Conservation (phyloP, 2,888 invertebrate genomes). For the Scaptomyza flava region DNA sequence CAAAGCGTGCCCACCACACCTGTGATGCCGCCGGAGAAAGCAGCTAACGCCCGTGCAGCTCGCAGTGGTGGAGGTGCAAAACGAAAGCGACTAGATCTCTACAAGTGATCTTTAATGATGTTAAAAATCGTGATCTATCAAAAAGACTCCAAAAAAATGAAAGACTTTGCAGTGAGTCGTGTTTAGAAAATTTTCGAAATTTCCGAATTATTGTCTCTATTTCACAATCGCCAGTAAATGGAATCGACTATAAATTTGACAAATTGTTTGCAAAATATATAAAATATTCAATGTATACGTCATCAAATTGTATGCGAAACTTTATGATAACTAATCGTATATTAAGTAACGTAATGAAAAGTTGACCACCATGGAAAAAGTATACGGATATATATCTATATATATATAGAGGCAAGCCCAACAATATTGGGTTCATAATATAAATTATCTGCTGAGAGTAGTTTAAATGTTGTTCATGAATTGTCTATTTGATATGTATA, state of each 20-base stretch:
- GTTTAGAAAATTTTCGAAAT: slow-evolving; percentile 21
- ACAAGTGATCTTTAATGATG: slow-evolving; percentile 40
- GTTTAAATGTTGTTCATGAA: slow-evolving; percentile 1
- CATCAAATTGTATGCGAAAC: not conserved
- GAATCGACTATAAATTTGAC: not conserved
- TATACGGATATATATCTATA: not conserved
- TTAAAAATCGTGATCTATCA: slow-evolving; percentile 32
- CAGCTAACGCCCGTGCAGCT: slow-evolving; percentile 38
- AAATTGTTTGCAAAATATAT: slow-evolving; percentile 1
- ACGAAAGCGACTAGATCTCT: slow-evolving; percentile 64
- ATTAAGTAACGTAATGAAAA: slow-evolving; percentile 12
- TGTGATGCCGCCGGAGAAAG: slow-evolving; percentile 40
- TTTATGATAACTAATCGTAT: not conserved
- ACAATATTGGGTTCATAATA: not conserved
- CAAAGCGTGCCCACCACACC: slow-evolving; percentile 62
- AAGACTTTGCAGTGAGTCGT: slow-evolving; percentile 34
- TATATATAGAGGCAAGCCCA: not conserved
- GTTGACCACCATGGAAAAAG: slow-evolving; percentile 2
- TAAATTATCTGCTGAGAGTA: slow-evolving; percentile 14
- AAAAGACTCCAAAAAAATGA: slow-evolving; percentile 62
- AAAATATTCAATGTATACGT: not conserved
- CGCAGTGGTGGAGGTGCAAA: slow-evolving; percentile 53
- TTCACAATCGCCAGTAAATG: not conserved
- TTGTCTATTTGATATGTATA: slow-evolving; percentile 6
- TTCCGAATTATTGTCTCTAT: slow-evolving; percentile 14